These are phyloP conservation scores for Mormyrus proboscirostris DNA, from an alignment of 2,797 vertebrate genomes.

Conservation along the genomic window DNA sequence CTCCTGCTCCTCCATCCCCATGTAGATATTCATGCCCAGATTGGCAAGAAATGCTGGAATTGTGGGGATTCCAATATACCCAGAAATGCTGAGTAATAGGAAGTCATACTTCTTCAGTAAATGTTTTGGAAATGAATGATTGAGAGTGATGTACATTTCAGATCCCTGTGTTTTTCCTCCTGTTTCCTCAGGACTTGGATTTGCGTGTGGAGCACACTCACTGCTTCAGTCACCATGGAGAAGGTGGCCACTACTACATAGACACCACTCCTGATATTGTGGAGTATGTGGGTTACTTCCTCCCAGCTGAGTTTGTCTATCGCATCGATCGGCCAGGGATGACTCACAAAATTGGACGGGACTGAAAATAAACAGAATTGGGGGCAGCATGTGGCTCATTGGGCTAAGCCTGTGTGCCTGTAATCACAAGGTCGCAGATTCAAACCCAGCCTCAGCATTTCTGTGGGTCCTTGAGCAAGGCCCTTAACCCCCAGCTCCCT, in stretches of 20 bases:
- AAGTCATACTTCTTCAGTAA: background rate
- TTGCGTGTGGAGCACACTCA: constrained; percentile 91
- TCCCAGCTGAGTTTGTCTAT: constrained; percentile 82
- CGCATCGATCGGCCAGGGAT: constrained; percentile 82
- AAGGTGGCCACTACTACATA: constrained; percentile 91
- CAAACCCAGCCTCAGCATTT: too few relatives aligned
- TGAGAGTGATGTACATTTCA: background rate
- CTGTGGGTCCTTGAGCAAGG: too few relatives aligned
- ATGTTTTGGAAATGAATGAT: background rate
- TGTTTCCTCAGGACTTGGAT: constrained; percentile 75
- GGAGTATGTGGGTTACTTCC: constrained; percentile 84
- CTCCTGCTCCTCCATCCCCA: background rate
- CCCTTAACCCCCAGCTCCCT: too few relatives aligned
- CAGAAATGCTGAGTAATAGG: background rate
- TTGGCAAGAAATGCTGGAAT: background rate
- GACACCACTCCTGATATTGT: constrained; percentile 86
- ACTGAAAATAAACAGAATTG: constrained; percentile 49
- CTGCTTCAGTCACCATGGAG: constrained; percentile 87
- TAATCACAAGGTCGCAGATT: too few relatives aligned
- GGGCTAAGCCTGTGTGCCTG: too few relatives aligned
- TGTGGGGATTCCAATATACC: background rate
- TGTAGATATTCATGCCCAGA: background rate
- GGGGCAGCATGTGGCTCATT: too few relatives aligned
- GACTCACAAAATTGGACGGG: constrained; percentile 71
- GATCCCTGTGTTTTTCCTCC: background rate